phyloP scores from a whole-genome alignment of 2,888 invertebrate genomes.

The Mesoligia furuncula region DNA sequence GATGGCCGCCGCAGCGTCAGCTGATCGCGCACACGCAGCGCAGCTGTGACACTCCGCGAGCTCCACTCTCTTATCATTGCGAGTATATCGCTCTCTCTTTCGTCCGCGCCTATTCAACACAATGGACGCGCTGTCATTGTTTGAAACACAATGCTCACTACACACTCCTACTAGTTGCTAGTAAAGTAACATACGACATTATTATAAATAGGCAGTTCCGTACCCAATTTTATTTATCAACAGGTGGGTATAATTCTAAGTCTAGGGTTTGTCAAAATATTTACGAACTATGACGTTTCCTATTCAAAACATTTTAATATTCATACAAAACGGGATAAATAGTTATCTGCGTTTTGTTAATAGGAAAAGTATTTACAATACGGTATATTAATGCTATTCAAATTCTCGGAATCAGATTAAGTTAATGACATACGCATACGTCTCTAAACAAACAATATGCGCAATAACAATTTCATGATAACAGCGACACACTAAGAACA shows the following conservation, averaged over 20 bases:
- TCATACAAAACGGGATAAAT: constrained; percentile 2
- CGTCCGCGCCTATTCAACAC: constrained; percentile 76
- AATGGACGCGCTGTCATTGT: constrained; percentile 82
- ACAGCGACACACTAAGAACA: constrained; percentile 36
- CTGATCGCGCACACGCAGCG: constrained; percentile 88
- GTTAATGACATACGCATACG: constrained; percentile 24
- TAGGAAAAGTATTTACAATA: constrained; percentile 25
- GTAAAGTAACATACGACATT: constrained; percentile 55
- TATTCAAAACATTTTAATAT: constrained; percentile 8
- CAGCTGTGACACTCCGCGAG: constrained; percentile 78
- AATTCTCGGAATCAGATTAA: constrained; percentile 40
- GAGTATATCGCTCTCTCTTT: constrained; percentile 84
- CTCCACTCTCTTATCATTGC: constrained; percentile 66
- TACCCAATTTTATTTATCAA: constrained; percentile 49
- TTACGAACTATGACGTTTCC: constrained; percentile 13
- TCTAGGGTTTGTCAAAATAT: constrained; percentile 17
- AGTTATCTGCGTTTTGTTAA: constrained; percentile 3
- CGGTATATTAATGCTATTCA: constrained; percentile 18
- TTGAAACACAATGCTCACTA: constrained; percentile 78
- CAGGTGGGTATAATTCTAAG: constrained; percentile 38
- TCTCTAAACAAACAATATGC: constrained; percentile 45
- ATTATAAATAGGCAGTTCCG: constrained; percentile 48
- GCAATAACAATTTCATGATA: constrained; percentile 59
- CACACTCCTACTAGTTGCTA: constrained; percentile 66
- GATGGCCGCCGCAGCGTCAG: constrained; percentile 89